Evolutionary conservation across 37 sponge, comb jelly and placozoan species (phyloP), one percentile per base, ranked within the genome.

Genomic region (Bolinopsis microptera): DNA sequence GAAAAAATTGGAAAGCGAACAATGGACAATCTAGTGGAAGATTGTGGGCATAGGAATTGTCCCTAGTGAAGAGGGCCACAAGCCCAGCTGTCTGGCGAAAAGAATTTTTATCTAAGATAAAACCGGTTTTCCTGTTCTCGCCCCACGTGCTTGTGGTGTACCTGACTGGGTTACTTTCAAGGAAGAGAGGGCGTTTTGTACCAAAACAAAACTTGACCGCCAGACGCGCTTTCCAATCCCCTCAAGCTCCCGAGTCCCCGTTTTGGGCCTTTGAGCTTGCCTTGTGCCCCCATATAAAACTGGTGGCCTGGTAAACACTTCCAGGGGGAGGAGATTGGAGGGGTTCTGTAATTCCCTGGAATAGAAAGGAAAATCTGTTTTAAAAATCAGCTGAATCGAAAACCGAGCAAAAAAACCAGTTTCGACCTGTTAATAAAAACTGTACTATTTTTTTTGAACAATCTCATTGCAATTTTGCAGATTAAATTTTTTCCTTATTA

Each of bases 251-350:
- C n/a, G n/a, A n/a, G n/a, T n/a, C n/a, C n/a, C n/a, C n/a, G n/a
- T n/a, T n/a, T n/a, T n/a, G 95, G 93, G 83, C 95, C 97, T 76
- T 93, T 93, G 38, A 96, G 97, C 21, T 98, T 96, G 21, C 93
- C 74, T 23, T 61, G 25, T 31, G 95, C 94, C 9, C 98, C 98
- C 30, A 98, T 94, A 80, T 98, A 98, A n/a, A n/a, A n/a, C n/a
- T 68, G 97, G 93, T 41, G 95, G 95, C 1, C 95, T 92, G 3
- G 98, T 97, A 16, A 98, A 74, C 39, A 98, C 92, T 93, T 98
- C 98, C 67, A 93, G 92, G 23, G 98, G 98, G 75, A 94, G 95
- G 76, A 76, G 93, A 28, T 96, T 96, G n/a, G n/a, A n/a, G 40
- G 97, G 93, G n/a, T 88, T 31, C 24, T 95, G 94, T 38, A 98